These are phyloP conservation scores for Phalacrocorax carbo DNA, from an alignment of 2,113 vertebrate genomes.

Conservation along the genomic window DNA sequence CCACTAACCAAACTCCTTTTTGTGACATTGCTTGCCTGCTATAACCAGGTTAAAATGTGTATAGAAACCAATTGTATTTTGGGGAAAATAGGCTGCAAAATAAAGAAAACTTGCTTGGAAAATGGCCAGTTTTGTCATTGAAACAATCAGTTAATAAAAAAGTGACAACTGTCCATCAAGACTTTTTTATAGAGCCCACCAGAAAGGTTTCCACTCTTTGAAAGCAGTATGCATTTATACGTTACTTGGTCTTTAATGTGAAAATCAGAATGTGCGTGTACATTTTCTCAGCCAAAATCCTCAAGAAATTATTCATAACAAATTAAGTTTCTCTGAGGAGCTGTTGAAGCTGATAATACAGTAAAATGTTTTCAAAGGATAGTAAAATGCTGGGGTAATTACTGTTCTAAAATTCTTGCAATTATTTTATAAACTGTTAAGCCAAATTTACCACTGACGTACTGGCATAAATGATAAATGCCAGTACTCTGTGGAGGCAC, in stretches of 20 bases:
- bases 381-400: conserved; percentile 11
- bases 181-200: background rate
- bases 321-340: background rate
- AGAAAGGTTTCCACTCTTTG: background rate
- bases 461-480: background rate
- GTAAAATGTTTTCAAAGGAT: background rate
- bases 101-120: background rate
- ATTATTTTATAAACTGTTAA: background rate
- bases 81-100: background rate
- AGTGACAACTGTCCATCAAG: background rate
- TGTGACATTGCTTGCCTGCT: background rate
- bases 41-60: background rate
- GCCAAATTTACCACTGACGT: background rate
- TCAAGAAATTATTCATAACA: background rate
- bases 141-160: background rate
- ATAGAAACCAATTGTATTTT: background rate
- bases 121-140: background rate
- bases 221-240: background rate
- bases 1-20: background rate
- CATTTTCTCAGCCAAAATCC: background rate
- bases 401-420: background rate
- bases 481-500: background rate
- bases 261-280: background rate
- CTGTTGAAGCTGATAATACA: background rate
- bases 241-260: background rate